phyloP scores from a whole-genome alignment of 2,888 invertebrate species.

The Eretmocerus hayati region DNA sequence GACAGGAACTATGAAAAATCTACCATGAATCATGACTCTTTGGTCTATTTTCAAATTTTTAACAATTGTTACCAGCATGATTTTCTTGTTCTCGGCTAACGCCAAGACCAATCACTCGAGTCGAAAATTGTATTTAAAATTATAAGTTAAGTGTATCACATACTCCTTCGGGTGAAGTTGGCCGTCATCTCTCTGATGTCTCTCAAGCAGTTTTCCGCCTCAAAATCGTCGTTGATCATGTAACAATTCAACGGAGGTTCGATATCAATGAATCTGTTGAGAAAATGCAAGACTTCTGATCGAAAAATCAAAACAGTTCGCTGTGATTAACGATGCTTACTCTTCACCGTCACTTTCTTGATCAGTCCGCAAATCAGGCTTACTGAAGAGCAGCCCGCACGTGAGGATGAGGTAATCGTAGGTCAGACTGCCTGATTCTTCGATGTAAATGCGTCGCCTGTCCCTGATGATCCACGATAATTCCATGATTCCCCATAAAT shows the following conservation, averaged over 20 bases:
- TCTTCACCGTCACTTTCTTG: neutral
- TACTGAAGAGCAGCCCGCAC: conserved; percentile 36
- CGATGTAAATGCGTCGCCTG: conserved; percentile 32
- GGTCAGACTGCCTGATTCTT: conserved; percentile 31
- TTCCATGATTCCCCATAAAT: no score
- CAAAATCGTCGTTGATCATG: conserved; percentile 53
- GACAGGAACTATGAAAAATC: no score
- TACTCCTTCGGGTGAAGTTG: no score
- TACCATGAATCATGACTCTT: no score
- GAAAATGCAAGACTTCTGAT: no score
- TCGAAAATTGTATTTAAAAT: no score
- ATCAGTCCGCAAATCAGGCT: conserved; percentile 22
- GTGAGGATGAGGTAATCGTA: conserved; percentile 43
- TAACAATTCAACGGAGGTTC: conserved; percentile 56
- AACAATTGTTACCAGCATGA: no score
- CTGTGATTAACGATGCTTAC: neutral
- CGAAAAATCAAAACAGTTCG: no score
- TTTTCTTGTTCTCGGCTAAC: no score
- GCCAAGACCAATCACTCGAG: no score
- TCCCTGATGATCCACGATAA: conserved; percentile 3
- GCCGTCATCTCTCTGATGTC: conserved; percentile 29
- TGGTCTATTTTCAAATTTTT: no score
- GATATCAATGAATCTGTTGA: neutral
- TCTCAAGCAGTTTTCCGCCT: conserved; percentile 25
- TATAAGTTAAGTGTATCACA: no score